Base-by-base conservation (phyloP, 2,113 vertebrate species). In the Speoplatyrhinus poulsoni region DNA sequence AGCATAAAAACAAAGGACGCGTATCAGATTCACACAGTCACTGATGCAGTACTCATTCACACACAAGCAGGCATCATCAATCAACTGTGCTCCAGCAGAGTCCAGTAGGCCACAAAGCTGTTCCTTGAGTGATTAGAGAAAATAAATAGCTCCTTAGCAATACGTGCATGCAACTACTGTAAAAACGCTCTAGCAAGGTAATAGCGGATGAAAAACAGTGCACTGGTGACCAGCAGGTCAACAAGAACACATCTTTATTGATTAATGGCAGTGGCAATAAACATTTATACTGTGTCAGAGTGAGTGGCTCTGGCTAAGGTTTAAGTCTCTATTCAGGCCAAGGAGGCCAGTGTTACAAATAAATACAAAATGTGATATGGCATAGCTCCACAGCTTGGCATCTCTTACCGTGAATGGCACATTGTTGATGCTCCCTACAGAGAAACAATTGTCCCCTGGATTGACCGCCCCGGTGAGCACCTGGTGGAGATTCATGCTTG, bases 401-500 rank as follows among this genome's bases (percentile, higher is more conserved):
- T 80, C 62, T 72, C 89, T 96, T 85, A 98, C 96, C 91, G 97
- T 98, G 87, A 98, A 96, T 60, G 94, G 95, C 77, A 94, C 93
- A 64, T 93, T 93, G 79, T 93, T 92, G 52, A 96, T 62, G 62
- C 90, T 94, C 17, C 96, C 97, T 63, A 98, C 96, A 26, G 96
- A 95, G 89, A 98, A 98, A 87, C 96, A 96, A 86, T 95, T 94
- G 85, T 98, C 95, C 16, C 97, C 97, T 4, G 97, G 95, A 88
- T 98, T 98, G 83, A 97, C 97, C 4, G 97, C 97, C 58, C 97
- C 96, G 4, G 97, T 98, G 78, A 98, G 93, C 83, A 98, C 97
- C 89, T 98, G 97, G 90, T 98, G 97, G 79, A 98, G 94, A 90
- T 97, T 96, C 97, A 98, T 98, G 84, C 60, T 85, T 81, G 53